Evolutionary conservation across 1,140 invertebrate genomes (phyloP).

Genomic region (Chironomus striatipennis): DNA sequence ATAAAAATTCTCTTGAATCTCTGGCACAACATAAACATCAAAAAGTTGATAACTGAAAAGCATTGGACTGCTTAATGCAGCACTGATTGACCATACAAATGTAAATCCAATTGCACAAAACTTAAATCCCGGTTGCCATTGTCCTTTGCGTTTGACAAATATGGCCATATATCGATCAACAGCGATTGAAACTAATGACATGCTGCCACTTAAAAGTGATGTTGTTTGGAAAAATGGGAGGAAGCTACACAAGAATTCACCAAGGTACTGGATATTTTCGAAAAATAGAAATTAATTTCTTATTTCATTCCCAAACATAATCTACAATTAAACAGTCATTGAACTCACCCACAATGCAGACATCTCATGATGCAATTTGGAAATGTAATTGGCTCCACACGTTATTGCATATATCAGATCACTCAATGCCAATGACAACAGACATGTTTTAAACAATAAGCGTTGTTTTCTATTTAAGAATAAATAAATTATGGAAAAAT

Average conservation of each 20-base stretch:
- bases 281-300: background rate
- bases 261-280: background rate
- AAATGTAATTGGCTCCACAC: background rate
- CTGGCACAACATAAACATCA: background rate
- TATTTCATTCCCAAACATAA: no score
- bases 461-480: background rate
- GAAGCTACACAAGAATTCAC: background rate
- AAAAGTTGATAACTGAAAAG: background rate
- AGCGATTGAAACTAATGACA: background rate
- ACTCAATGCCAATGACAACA: background rate
- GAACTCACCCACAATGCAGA: conserved; percentile 1
- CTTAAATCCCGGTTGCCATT: background rate
- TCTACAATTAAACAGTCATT: background rate
- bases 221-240: background rate
- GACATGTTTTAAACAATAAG: background rate
- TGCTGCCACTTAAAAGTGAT: background rate
- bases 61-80: background rate
- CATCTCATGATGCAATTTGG: background rate
- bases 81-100: background rate
- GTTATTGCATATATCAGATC: background rate
- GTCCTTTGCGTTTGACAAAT: background rate
- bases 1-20: background rate
- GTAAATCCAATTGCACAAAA: background rate
- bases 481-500: no score
- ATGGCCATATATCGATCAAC: background rate